Evolutionary conservation across 1,140 invertebrate species (phyloP), one percentile per base, ranked within the genome.

Genomic region (Heterodera schachtii): DNA sequence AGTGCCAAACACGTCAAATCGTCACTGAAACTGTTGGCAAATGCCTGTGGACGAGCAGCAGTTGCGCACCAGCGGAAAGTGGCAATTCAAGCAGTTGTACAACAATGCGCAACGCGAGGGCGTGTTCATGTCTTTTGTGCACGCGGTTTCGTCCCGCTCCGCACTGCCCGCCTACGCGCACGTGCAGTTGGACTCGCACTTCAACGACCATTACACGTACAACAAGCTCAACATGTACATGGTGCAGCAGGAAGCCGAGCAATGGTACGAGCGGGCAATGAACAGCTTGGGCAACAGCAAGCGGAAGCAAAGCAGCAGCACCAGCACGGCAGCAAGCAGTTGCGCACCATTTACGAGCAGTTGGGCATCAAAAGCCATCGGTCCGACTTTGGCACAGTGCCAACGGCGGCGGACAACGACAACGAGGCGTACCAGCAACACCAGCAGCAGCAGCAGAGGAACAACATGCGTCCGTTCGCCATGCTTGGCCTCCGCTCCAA

Each of bases 161-260:
- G 49, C 73, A 66, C 75, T 85, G 64, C 84, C 83, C 7, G 77
- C 44, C 43, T 80, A 86, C 41, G 47, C 79, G 47, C 46, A 41
- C n/a, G 71, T 81, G 52, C 71, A 77, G 31, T 60, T 87, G n/a
- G 86, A 87, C 44, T 60, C 80, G 21, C 44, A 82, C 52, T 80
- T 87, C 80, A 83, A 85, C 57, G 86, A 86, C 49, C 47, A 84
- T 44, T 83, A 78, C 47, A 67, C 84, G 70, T 79, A 82, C 31
- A 83, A 89, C 85, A 46, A 75, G n/a, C 44, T 87, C 16, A 80
- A 79, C 73, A 13, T 87, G 52, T 82, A 74, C 60, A 67, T 86
- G 75, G 57, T 57, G 73, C 86, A 87, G 71, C 41, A 87, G 19
- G 83, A 88, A 60, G 64, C 86, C 64, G 87, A 87, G n/a, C 13